Base-by-base conservation (phyloP, 2,888 invertebrate genomes). In the Nomada hirtipes region DNA sequence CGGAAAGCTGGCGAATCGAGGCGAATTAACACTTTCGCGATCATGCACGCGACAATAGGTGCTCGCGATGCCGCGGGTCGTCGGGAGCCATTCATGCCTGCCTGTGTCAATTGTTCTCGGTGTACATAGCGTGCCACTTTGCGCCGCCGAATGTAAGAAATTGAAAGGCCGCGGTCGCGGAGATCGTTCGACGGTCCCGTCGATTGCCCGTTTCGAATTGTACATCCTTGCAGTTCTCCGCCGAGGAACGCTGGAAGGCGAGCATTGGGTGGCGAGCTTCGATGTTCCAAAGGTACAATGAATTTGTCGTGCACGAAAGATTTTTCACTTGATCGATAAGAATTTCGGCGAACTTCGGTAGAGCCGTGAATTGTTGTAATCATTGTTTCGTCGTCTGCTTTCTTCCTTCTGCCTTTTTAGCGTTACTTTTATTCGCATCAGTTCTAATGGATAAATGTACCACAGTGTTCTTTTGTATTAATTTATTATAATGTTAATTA, bases 401-500 rank as follows among this genome's bases (percentile, higher is more conserved):
- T 61, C 57, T 57, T 29, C 57, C 73, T 63, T 73, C 57, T 67
- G 57, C 57, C 65, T 76, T 72, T 55, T 63, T 63, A 73, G 74
- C 44, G 47, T 72, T 55, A 50, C 36, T 53, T 76, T 53, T 67
- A 55, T 55, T 67, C 53, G 67, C 53, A 53, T 53, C 60, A 57
- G 75, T 74, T 64, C 50, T 64, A 74, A 74, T 64, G n/a, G 75
- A 74, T 50, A 52, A 52, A 65, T 65, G 65, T 75, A 75, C 77
- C 64, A 65, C 75, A 77, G 65, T 75, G 75, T 77, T 63, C 61
- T 65, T 75, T 76, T 59, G 76, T 77, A 68, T 77, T 77, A 77
- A 77, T 75, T 77, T 77, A 75, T 75, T 65, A 75, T 74, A 52
- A 65, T 65, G 64, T 77, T 77, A 75, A 77, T 77, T 77, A 77